phyloP scores from a whole-genome alignment of 2,888 invertebrate species.

The Dendrolimus houi region DNA sequence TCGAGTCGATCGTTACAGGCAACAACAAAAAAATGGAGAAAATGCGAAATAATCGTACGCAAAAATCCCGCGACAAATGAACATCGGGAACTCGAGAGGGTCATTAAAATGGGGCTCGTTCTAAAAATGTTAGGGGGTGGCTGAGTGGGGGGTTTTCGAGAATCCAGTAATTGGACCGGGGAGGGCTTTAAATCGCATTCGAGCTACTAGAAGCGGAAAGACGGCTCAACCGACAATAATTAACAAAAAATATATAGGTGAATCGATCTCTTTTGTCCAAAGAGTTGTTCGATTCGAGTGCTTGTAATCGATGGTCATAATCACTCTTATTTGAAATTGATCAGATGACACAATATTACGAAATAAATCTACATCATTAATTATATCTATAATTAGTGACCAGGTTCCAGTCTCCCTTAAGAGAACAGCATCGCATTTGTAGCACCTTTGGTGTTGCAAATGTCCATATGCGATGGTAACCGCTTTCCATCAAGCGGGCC shows the following conservation, averaged over 20 bases:
- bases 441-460: too few relatives aligned
- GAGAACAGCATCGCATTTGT: too few relatives aligned
- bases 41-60: constrained; percentile 65
- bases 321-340: too few relatives aligned
- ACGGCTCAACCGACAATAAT: constrained; percentile 72
- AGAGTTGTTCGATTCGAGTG: not conserved
- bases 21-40: constrained; percentile 42
- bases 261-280: constrained; percentile 56
- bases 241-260: constrained; percentile 72
- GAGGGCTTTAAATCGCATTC: constrained; percentile 73
- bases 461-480: too few relatives aligned
- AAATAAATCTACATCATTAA: too few relatives aligned
- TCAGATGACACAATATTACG: too few relatives aligned
- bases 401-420: too few relatives aligned
- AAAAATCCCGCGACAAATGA: constrained; percentile 73
- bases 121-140: constrained; percentile 65
- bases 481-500: too few relatives aligned
- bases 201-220: constrained; percentile 70
- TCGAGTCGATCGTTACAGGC: constrained; percentile 40
- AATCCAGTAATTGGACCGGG: constrained; percentile 73
- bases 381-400: too few relatives aligned
- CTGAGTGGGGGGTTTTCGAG: constrained; percentile 58
- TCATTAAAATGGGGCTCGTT: constrained; percentile 73
- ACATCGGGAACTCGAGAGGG: constrained; percentile 71
- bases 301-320: not conserved